Base-by-base conservation (phyloP, 2,888 invertebrate species). In the Formica aserva region DNA sequence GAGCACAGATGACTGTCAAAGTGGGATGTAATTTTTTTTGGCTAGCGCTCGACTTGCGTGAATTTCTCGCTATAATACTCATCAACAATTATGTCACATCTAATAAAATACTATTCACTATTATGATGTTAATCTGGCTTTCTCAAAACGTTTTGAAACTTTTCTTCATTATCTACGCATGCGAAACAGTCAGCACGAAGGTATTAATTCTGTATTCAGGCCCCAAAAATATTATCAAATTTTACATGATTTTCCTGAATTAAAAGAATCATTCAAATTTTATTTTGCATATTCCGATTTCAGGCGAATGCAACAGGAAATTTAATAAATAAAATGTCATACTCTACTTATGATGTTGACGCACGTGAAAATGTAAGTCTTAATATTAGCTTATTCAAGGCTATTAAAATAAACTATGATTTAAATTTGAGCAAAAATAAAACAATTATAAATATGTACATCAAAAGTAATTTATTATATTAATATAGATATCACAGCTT, bases 331-430 rank as follows among this genome's bases (percentile, higher is more conserved):
- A 41, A 0, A 41, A 26, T 57, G 18, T 26, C 38, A 4, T 60
- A 29, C 6, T 13, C 38, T 0, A 41, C 26, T 26, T 13, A 0
- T 60, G 38, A 74, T 9, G 6, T 8, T 18, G 18, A 60, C 41
- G 26, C 41, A 41, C 26, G 26, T 29, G 38, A 74, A 60, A n/a
- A 38, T 6, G 72, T 74, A 74, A 74, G 57, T 74, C 26, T 57
- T 18, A 29, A 74, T 26, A 41, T 29, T 9, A 32, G 6, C 32
- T 32, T 32, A 32, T 32, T 5, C 6, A 32, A 32, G 6, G 32
- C 32, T 4, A 32, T 32, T 32, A 32, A 32, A 3, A 45, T 15
- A 15, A 15, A 45, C 2, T 26, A 13, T n/a, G 3, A 11, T 41
- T 52, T 8, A 48, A 32, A 1, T 32, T n/a, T 5, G 0, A 22